Conservation (phyloP, 2,888 invertebrate genomes). For the Masnerella sp. region DNA sequence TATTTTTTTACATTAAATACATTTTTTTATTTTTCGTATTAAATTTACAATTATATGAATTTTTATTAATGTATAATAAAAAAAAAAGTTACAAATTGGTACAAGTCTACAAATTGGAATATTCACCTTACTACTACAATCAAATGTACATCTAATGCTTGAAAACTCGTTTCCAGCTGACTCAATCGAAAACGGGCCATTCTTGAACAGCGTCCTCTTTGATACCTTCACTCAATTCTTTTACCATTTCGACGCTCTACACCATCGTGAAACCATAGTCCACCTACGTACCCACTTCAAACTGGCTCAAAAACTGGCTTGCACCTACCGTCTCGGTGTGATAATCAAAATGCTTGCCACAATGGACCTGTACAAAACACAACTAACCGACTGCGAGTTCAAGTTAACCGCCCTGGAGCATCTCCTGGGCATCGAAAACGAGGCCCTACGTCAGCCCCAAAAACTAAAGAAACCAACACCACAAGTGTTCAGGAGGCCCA, state of each 20-base stretch:
- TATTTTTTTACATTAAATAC: too few relatives aligned
- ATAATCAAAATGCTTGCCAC: slow-evolving; percentile 70
- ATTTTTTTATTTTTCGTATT: too few relatives aligned
- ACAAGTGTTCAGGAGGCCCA: neutral
- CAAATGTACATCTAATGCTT: too few relatives aligned
- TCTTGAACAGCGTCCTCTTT: slow-evolving; percentile 6
- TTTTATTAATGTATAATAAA: too few relatives aligned
- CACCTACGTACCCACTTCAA: slow-evolving; percentile 67
- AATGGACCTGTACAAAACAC: slow-evolving; percentile 68
- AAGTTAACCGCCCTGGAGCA: slow-evolving; percentile 72
- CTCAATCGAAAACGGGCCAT: slow-evolving; percentile 24
- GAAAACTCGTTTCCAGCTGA: slow-evolving; percentile 31
- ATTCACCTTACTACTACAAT: too few relatives aligned
- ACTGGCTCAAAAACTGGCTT: slow-evolving; percentile 67
- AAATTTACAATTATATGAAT: too few relatives aligned
- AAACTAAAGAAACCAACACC: slow-evolving; percentile 18
- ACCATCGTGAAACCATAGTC: slow-evolving; percentile 69
- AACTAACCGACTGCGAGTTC: slow-evolving; percentile 70
- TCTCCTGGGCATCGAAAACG: slow-evolving; percentile 69
- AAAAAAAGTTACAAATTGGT: too few relatives aligned
- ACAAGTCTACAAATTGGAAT: too few relatives aligned
- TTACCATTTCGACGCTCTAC: slow-evolving; percentile 67
- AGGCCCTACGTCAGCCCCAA: slow-evolving; percentile 54
- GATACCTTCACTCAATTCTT: slow-evolving; percentile 26
- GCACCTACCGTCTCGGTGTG: slow-evolving; percentile 69